Base-by-base conservation (phyloP, 2,888 invertebrate species). In the Phyllotreta striolata region DNA sequence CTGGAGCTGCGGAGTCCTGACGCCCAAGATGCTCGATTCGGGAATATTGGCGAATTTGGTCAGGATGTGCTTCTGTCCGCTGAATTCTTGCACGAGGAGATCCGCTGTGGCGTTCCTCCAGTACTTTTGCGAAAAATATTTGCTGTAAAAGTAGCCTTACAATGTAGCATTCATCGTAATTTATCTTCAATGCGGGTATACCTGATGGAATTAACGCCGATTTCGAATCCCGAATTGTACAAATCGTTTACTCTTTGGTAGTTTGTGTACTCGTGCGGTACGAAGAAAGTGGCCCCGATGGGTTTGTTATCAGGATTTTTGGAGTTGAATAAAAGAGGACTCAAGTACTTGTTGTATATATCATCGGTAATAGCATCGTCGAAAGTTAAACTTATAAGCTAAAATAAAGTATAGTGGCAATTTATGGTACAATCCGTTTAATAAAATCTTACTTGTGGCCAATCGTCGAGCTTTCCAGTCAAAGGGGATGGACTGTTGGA, bases 181-280 rank as follows among this genome's bases (percentile, higher is more conserved):
- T 24, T 24, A 24, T 3, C 24, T 1, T 4, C 1, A 24, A 24
- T 24, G 24, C 24, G 24, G n/a, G n/a, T n/a, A n/a, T 24, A 89
- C 46, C 84, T 85, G 39, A 91, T 85, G 3, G 91, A 90, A 75
- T 91, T 89, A 0, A 90, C 83, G 0, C 86, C 90, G 6, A 91
- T 88, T 78, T 91, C 90, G 68, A 85, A 88, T 0, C 91, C 87
- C 6, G 79, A 73, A 49, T 81, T 74, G 69, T 86, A 87, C 0
- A 91, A 80, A 54, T 87, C 84, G 72, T 89, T 87, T 3, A 90
- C 83, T 63, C 74, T 70, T 9, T 81, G 78, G 63, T 80, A 80
- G 63, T 79, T 87, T 0, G 89, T 89, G 76, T 91, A 91, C 67
- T 90, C 88, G 73, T 92, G 91, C 40, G 86, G 88, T 39, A 91